Percentiles rank a stretch among this genome's conserved stretches.
Conservation (phyloP, 1,140 invertebrate genomes). For the Drosophila hydei region DNA sequence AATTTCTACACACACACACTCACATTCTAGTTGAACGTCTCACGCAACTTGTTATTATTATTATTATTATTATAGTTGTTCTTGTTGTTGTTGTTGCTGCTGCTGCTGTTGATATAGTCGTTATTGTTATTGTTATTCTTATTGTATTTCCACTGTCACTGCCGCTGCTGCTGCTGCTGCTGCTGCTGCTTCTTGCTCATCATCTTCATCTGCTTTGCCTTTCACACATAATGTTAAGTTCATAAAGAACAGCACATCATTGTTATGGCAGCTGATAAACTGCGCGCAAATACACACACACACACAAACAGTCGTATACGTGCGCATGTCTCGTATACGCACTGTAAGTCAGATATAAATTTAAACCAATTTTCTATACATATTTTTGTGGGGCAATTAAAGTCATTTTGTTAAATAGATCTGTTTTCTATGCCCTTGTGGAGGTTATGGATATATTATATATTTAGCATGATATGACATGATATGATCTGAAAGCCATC, state of each 20-base stretch:
- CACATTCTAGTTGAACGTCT: constrained; percentile 17
- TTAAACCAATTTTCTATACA: too few relatives aligned
- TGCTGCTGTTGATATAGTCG: constrained; percentile 10
- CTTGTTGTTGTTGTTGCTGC: not conserved
- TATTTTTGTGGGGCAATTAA: too few relatives aligned
- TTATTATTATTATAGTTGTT: constrained; percentile 19
- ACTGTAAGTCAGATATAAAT: constrained; percentile 8
- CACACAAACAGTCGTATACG: constrained; percentile 8
- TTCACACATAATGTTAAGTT: constrained; percentile 45
- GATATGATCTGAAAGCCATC: too few relatives aligned
- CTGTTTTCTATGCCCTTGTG: too few relatives aligned
- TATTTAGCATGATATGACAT: too few relatives aligned
- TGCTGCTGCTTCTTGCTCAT: not conserved
- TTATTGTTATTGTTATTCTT: constrained; percentile 33
- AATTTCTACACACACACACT: constrained; percentile 49
- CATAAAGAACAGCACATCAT: constrained; percentile 58
- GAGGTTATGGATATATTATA: too few relatives aligned
- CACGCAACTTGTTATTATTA: constrained; percentile 49
- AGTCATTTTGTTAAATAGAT: too few relatives aligned
- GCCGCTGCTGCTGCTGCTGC: constrained; percentile 18
- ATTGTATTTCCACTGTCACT: constrained; percentile 40
- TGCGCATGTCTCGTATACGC: constrained; percentile 15
- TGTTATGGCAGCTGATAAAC: constrained; percentile 61
- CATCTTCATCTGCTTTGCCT: constrained; percentile 23
- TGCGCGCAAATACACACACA: constrained; percentile 9